Conservation (phyloP, 2,888 invertebrate genomes). For the Sceliomorpha sp. region DNA sequence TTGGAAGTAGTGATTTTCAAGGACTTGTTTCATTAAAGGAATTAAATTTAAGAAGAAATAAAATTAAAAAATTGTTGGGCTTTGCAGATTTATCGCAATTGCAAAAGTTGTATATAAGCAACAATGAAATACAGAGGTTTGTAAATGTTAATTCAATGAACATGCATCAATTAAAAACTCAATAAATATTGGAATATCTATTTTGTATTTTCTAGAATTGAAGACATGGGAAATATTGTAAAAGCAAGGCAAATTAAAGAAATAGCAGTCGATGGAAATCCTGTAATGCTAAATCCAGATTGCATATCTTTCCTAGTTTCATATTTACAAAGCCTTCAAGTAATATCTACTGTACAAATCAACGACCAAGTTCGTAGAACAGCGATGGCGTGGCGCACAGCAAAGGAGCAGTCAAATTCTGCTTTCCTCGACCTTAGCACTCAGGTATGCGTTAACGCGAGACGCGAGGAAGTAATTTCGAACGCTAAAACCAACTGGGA, state of each 20-base stretch:
- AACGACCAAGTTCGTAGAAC: slow-evolving; percentile 89
- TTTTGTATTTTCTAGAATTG: slow-evolving; percentile 85
- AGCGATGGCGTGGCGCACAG: slow-evolving; percentile 90
- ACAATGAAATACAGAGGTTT: slow-evolving; percentile 87
- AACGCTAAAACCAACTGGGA: slow-evolving; percentile 95
- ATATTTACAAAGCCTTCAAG: slow-evolving; percentile 87
- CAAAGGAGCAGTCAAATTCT: slow-evolving; percentile 87
- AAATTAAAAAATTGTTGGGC: slow-evolving; percentile 89
- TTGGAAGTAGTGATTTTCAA: slow-evolving; percentile 88
- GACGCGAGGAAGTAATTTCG: slow-evolving; percentile 91
- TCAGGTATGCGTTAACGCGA: slow-evolving; percentile 83
- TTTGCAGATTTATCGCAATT: slow-evolving; percentile 89
- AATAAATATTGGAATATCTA: too few relatives aligned
- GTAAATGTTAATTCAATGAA: slow-evolving; percentile 54
- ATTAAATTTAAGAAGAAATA: slow-evolving; percentile 93
- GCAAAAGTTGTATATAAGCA: slow-evolving; percentile 90
- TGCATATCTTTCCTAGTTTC: slow-evolving; percentile 91
- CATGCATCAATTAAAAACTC: background rate
- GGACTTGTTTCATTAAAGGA: slow-evolving; percentile 91
- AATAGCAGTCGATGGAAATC: slow-evolving; percentile 93
- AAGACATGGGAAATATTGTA: slow-evolving; percentile 91
- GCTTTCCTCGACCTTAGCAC: slow-evolving; percentile 85
- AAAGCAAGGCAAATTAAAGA: slow-evolving; percentile 89
- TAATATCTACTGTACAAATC: slow-evolving; percentile 89
- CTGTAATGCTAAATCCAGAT: slow-evolving; percentile 89